Evolutionary conservation across 1,140 invertebrate species (phyloP).

Genomic region (Bombus cullumanus): DNA sequence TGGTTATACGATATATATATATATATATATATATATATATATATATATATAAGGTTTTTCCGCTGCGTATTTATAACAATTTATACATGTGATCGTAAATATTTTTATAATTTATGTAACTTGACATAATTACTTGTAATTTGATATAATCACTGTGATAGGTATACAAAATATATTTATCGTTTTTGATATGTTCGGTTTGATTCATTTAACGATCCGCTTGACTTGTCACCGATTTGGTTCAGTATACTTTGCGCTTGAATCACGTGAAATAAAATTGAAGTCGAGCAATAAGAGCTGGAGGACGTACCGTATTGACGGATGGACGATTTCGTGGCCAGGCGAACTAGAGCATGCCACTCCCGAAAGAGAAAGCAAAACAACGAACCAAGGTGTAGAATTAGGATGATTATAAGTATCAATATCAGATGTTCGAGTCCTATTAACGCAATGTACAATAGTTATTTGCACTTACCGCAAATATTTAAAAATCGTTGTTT

Average conservation of each 20-base stretch:
- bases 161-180: slow-evolving; percentile 28
- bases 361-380: slow-evolving; percentile 83
- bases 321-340: slow-evolving; percentile 62
- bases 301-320: slow-evolving; percentile 52
- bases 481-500: background rate
- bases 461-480: background rate
- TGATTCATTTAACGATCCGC: slow-evolving; percentile 22
- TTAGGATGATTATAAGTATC: slow-evolving; percentile 49
- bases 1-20: slow-evolving; percentile 2
- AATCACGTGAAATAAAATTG: slow-evolving; percentile 32
- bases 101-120: slow-evolving; percentile 12
- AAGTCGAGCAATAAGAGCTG: slow-evolving; percentile 28
- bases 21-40: no score
- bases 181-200: background rate
- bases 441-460: slow-evolving; percentile 14
- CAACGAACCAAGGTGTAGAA: slow-evolving; percentile 76
- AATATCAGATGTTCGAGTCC: slow-evolving; percentile 45
- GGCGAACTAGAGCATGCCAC: slow-evolving; percentile 82
- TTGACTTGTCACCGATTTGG: background rate
- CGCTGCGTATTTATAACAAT: slow-evolving; percentile 31
- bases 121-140: background rate
- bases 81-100: background rate
- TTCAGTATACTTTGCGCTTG: slow-evolving; percentile 29
- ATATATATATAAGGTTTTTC: background rate
- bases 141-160: background rate